A percentile compares a stretch with the other conserved stretches of the same genome.
phyloP scores from a whole-genome alignment of 2,888 invertebrate genomes.

The Meteorus cinctellus region DNA sequence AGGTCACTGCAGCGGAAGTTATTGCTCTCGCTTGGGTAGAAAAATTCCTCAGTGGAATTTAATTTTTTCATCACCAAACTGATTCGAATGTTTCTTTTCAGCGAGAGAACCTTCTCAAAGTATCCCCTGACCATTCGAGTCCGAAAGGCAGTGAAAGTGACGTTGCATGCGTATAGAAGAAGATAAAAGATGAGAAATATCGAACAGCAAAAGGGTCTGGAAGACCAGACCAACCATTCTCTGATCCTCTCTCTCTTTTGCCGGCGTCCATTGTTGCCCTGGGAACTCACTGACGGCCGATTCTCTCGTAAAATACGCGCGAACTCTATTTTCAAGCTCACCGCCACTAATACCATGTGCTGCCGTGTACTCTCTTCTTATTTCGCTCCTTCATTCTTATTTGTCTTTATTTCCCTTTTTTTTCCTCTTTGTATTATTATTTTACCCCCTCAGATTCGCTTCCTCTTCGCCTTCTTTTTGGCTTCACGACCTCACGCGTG shows the following conservation, averaged over 20 bases:
- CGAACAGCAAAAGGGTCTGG: constrained; percentile 27
- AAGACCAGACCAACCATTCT: constrained; percentile 32
- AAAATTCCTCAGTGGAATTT: not conserved
- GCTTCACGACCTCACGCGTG: constrained; percentile 7
- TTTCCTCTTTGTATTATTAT: constrained; percentile 3
- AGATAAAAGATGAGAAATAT: not conserved
- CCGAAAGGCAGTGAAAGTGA: not conserved
- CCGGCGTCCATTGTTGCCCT: constrained; percentile 15
- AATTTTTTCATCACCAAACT: not conserved
- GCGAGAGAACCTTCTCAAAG: not conserved
- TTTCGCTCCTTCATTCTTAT: not conserved
- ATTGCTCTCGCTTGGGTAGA: no score
- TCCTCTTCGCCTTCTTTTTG: not conserved
- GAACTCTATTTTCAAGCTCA: constrained; percentile 18
- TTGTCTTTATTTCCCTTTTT: not conserved
- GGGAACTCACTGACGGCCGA: constrained; percentile 19
- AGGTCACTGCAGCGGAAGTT: no score
- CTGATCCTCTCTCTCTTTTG: constrained; percentile 10
- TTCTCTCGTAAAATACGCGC: constrained; percentile 34
- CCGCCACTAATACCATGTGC: not conserved
- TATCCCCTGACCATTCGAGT: not conserved
- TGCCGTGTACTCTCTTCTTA: not conserved
- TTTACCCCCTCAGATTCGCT: not conserved
- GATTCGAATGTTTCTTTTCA: no score
- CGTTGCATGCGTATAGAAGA: not conserved